Base-by-base conservation (phyloP, 2,797 vertebrate species). In the Odontamblyopus rebecca region DNA sequence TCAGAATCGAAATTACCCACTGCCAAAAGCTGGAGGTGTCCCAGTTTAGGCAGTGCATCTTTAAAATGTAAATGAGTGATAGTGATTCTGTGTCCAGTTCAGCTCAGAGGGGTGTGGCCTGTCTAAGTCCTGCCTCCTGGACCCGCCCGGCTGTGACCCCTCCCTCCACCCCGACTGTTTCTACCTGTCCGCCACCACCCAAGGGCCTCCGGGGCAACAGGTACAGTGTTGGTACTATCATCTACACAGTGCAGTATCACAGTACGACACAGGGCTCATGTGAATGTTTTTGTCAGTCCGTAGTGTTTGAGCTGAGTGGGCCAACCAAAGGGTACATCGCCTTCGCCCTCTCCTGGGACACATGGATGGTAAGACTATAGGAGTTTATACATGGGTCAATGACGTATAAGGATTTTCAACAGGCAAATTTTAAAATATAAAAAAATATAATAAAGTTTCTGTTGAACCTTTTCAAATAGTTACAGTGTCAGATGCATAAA, bases 291-390 rank as follows among this genome's bases (percentile, higher is more conserved):
- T 50, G 13, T 50, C 87, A 76, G 23, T 89, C 90, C 0, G 91
- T 94, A 61, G 63, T 83, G 56, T 89, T 95, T 77, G 95, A 96
- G 83, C 89, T 96, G 91, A 96, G 95, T 0, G 95, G 95, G 6
- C 93, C 93, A 29, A 88, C 89, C 26, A 89, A 93, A 53, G 95
- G 96, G 70, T 96, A 96, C 18, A 13, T 96, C 71, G 84, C 95
- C 15, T 95, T 96, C 73, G 94, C 95, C 0, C 79, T 96, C 57
- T 96, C 95, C 56, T 79, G 83, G 79, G 96, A 96, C 82, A 90
- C 76, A 23, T 95, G 94, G 95, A 96, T 96, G 96, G 95, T 96
- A 80, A 89, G 92, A 88, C 50, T 16, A 3, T 4, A 51, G 2
- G 30, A 19, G 6, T 66, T 16, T 48, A 12, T 3, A 44, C 41